A percentile compares a stretch with the other conserved stretches of the same genome.
phyloP scores from a whole-genome alignment of 2,113 vertebrate genomes.

The Gila orcuttii region DNA sequence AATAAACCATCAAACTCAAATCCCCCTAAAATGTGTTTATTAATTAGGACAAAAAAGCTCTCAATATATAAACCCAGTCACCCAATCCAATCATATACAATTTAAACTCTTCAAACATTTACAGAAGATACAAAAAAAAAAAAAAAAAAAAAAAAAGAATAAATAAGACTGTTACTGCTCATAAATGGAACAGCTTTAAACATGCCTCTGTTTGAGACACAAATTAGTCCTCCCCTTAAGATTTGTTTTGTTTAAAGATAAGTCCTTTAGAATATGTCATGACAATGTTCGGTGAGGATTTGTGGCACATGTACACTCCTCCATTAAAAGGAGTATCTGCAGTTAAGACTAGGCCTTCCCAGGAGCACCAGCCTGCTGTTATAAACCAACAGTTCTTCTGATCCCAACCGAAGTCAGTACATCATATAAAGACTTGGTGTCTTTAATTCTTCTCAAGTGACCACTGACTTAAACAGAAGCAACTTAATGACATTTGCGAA shows the following conservation, averaged over 20 bases:
- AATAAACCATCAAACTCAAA: constrained; percentile 61
- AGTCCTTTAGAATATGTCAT: constrained; percentile 35
- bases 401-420: background rate
- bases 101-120: constrained; percentile 76
- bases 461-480: background rate
- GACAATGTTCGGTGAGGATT: constrained; percentile 20
- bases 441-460: background rate
- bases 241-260: constrained; percentile 32
- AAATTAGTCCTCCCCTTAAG: constrained; percentile 26
- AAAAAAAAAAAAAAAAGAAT: constrained; percentile 75
- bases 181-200: constrained; percentile 19
- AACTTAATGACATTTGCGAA: constrained; percentile 3
- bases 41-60: constrained; percentile 43
- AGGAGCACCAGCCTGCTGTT: background rate
- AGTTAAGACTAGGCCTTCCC: background rate
- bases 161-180: constrained; percentile 70
- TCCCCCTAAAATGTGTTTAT: constrained; percentile 42
- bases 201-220: constrained; percentile 42
- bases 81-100: constrained; percentile 67
- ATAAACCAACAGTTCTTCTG: background rate
- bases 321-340: background rate
- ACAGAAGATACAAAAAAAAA: constrained; percentile 77
- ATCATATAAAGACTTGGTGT: constrained; percentile 11
- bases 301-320: background rate
- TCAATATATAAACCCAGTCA: constrained; percentile 69